Base-by-base conservation (phyloP, 1,140 invertebrate species). In the Aphidius gifuensis region DNA sequence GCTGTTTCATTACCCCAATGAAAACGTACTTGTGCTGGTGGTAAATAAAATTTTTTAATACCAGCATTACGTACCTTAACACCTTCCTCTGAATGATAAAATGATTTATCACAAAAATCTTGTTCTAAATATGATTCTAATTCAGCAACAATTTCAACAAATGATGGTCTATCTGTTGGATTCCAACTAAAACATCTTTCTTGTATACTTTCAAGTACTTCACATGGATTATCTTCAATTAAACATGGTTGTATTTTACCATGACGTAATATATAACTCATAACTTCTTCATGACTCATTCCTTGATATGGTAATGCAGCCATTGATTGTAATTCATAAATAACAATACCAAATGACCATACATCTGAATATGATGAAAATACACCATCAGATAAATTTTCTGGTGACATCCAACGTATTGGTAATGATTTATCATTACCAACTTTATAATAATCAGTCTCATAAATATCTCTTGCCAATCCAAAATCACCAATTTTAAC, bases 321-420 rank as follows among this genome's bases (percentile, higher is more conserved):
- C 46, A 91, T 74, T 0, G 90, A 92, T 0, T 84, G 82, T 80
- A 92, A 91, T 74, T 92, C 90, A 84, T 89, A 92, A 5, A 92
- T 69, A 4, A 92, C 89, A 9, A 91, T 82, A 9, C 90, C 90
- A 76, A 84, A 91, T 38, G 83, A 88, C 90, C 90, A 92, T 1
- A 91, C 85, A 72, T 92, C 91, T 6, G 88, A 89, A 67, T 88
- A 84, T 32, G 83, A 84, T 4, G 88, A 88, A 73, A 89, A 92
- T 6, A 89, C 83, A 9, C 89, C 90, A 76, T 92, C 89, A 49
- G 85, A 87, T 5, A 91, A 76, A 56, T 86, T 87, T 71, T 91
- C 89, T 1, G 89, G 89, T 2, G 88, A 83, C 89, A 91, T 88
- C 87, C 87, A 92, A 40, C 89, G 71, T 7, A 91, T 88, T 6